Evolutionary conservation across 2,113 vertebrate genomes (phyloP).

Genomic region (Microcebus lehilahytsara): DNA sequence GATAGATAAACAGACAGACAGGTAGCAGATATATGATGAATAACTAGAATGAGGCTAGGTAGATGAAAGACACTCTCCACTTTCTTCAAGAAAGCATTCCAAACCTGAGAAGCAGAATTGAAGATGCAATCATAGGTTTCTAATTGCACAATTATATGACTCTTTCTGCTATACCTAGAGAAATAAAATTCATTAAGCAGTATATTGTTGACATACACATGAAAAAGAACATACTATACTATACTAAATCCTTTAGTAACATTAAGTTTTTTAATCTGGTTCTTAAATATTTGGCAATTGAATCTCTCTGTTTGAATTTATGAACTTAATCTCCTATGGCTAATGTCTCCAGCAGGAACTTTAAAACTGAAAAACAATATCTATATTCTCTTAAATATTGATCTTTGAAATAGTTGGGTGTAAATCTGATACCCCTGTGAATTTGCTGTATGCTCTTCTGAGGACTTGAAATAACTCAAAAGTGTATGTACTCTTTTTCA

Average conservation of each 20-base stretch:
- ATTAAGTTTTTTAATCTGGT: constrained; percentile 67
- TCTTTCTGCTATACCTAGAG: constrained; percentile 39
- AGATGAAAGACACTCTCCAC: not conserved
- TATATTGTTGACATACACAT: not conserved
- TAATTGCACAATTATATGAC: constrained; percentile 46
- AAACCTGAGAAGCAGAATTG: not conserved
- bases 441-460: not conserved
- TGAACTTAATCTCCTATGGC: constrained; percentile 74
- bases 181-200: constrained; percentile 56
- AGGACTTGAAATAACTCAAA: constrained; percentile 45
- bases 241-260: constrained; percentile 11
- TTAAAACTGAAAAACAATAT: constrained; percentile 76
- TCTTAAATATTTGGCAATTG: constrained; percentile 65
- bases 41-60: not conserved
- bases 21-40: not conserved
- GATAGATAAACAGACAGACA: not conserved
- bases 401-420: constrained; percentile 52
- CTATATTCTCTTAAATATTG: constrained; percentile 57
- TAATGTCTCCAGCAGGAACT: constrained; percentile 77
- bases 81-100: not conserved
- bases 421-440: constrained; percentile 64
- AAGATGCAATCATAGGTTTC: not conserved
- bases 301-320: constrained; percentile 77
- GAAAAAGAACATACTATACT: constrained; percentile 29
- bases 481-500: not conserved